These are phyloP conservation scores for Meleagris gallopavo DNA, from an alignment of 2,113 vertebrate genomes.

Conservation along the genomic window DNA sequence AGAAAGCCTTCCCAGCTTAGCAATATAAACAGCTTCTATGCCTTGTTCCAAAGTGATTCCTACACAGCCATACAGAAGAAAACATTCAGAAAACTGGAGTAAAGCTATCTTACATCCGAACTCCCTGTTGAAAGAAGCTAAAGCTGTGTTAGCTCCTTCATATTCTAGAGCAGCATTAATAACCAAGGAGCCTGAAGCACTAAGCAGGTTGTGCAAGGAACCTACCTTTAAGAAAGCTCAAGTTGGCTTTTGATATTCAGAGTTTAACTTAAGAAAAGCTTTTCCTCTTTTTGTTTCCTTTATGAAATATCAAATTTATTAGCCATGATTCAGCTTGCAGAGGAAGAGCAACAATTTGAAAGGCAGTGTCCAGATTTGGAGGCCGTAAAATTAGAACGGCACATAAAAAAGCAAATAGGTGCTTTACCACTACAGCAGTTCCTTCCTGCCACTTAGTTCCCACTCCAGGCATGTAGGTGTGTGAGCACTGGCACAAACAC, in stretches of 20 bases:
- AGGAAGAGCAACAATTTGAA: not conserved
- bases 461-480: rapidly evolving
- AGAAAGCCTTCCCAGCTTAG: not conserved
- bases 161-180: not conserved
- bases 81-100: not conserved
- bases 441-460: not conserved
- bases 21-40: not conserved
- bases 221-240: not conserved
- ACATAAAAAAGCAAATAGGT: not conserved
- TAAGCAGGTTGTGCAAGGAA: not conserved
- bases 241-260: not conserved
- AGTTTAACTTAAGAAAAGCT: not conserved
- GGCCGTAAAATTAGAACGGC: not conserved
- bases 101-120: not conserved
- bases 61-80: not conserved
- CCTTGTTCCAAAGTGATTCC: not conserved
- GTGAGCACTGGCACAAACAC: not conserved
- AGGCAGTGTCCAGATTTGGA: not conserved
- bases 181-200: not conserved
- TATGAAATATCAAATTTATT: not conserved
- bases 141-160: not conserved
- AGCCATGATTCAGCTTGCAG: not conserved
- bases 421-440: not conserved
- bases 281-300: not conserved
- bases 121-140: not conserved